Conservation (phyloP, 2,797 vertebrate genomes). For the Basileuterus tristriatus region DNA sequence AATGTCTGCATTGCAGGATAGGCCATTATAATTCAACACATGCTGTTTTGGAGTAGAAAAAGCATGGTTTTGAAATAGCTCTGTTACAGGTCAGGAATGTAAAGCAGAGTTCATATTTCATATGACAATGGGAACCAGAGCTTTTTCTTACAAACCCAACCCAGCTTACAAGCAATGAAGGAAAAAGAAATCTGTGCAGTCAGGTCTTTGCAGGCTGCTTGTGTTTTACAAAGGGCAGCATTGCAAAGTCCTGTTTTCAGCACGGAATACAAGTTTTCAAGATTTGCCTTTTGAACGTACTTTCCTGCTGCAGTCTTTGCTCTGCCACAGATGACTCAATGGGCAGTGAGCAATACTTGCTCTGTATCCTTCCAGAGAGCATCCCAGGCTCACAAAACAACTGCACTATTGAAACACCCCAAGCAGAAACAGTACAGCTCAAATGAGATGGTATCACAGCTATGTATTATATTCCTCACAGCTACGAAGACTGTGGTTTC, state of each 20-base stretch:
- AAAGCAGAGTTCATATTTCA: constrained; percentile 52
- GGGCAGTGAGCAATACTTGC: neutral
- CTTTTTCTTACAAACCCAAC: constrained; percentile 1
- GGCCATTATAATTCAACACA: constrained; percentile 60
- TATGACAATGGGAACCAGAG: constrained; percentile 38
- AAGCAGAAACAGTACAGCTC: neutral
- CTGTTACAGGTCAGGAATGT: constrained; percentile 53
- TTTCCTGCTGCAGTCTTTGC: neutral
- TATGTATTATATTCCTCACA: neutral
- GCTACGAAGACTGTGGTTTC: neutral
- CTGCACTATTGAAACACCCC: neutral
- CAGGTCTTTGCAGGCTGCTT: neutral
- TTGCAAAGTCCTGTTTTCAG: neutral
- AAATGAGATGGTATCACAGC: constrained; percentile 15
- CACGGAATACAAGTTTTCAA: neutral
- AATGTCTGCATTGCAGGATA: constrained; percentile 43
- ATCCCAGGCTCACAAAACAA: constrained; percentile 4
- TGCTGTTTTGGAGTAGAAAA: constrained; percentile 51
- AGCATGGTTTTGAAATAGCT: constrained; percentile 41
- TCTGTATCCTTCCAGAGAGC: neutral
- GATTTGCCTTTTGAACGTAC: neutral
- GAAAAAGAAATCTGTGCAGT: neutral
- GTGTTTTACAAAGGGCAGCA: neutral
- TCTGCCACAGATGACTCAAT: neutral
- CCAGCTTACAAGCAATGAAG: neutral